Evolutionary conservation across 2,888 invertebrate genomes (phyloP).

Genomic region (Calephelis perditalis): DNA sequence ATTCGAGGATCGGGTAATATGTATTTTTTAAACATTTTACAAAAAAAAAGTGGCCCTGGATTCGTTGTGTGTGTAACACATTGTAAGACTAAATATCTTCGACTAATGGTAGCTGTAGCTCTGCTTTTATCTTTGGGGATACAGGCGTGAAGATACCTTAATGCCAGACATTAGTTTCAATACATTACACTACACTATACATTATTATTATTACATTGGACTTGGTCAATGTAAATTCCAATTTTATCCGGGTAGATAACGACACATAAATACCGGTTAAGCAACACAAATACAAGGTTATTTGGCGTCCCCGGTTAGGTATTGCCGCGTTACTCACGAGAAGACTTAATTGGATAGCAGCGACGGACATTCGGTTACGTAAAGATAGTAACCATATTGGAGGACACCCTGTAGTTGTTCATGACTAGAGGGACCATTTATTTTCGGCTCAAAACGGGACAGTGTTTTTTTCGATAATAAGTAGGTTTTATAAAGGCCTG

Average conservation of each 20-base stretch:
- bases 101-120: too few species aligned
- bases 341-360: constrained; percentile 62
- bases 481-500: too few species aligned
- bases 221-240: neutral
- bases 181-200: neutral
- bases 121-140: neutral
- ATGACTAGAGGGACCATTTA: too few species aligned
- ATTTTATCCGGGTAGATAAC: neutral
- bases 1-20: too few species aligned
- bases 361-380: constrained; percentile 45
- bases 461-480: too few species aligned
- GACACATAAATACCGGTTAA: neutral
- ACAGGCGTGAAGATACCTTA: neutral
- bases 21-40: too few species aligned
- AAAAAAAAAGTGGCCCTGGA: too few species aligned
- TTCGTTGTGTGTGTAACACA: too few species aligned
- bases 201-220: neutral
- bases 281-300: constrained; percentile 13
- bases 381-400: constrained; percentile 17
- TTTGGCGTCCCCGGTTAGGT: constrained; percentile 32
- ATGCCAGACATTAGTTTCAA: too few species aligned
- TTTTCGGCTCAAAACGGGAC: too few species aligned
- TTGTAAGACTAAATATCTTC: too few species aligned
- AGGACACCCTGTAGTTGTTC: neutral
- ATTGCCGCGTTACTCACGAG: constrained; percentile 57